phyloP scores from a whole-genome alignment of 2,797 vertebrate species.

The Girardinus metallicus region DNA sequence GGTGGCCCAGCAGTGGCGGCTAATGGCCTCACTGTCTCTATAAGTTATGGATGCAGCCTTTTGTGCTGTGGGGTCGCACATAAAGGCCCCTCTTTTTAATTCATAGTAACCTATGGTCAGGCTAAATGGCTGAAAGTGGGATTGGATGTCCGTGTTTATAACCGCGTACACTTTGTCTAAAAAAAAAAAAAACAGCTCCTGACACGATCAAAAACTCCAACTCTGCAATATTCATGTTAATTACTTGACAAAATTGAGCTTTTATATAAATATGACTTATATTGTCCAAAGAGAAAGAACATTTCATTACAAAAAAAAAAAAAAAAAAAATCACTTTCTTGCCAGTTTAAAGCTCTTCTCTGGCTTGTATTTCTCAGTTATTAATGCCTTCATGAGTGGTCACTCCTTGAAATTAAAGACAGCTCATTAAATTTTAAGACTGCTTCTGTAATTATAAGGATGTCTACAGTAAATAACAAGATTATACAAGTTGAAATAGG shows the following conservation, averaged over 20 bases:
- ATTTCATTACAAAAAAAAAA: constrained; percentile 40
- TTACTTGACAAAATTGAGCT: constrained; percentile 40
- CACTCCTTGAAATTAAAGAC: constrained; percentile 61
- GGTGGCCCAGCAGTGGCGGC: constrained; percentile 73
- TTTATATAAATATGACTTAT: constrained; percentile 24
- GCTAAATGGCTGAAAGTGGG: constrained; percentile 83
- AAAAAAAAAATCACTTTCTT: constrained; percentile 38
- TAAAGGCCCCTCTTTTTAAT: constrained; percentile 86
- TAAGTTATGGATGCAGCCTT: constrained; percentile 86
- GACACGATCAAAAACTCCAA: constrained; percentile 60
- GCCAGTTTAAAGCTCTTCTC: constrained; percentile 54
- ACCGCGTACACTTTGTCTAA: constrained; percentile 52
- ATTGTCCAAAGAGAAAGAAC: constrained; percentile 16
- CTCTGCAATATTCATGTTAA: constrained; percentile 64
- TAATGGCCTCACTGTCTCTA: constrained; percentile 81
- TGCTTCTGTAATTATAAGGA: constrained; percentile 64
- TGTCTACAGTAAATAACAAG: constrained; percentile 46
- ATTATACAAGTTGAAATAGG: constrained; percentile 15
- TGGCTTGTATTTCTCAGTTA: constrained; percentile 57
- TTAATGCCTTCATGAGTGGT: constrained; percentile 63
- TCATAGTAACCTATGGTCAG: constrained; percentile 83
- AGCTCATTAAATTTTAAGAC: constrained; percentile 64
- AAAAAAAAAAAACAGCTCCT: constrained; percentile 57
- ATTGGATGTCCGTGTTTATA: constrained; percentile 77
- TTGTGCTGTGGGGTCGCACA: constrained; percentile 83